Conservation (phyloP, 2,797 vertebrate genomes). For the Dromococcyx pavoninus region DNA sequence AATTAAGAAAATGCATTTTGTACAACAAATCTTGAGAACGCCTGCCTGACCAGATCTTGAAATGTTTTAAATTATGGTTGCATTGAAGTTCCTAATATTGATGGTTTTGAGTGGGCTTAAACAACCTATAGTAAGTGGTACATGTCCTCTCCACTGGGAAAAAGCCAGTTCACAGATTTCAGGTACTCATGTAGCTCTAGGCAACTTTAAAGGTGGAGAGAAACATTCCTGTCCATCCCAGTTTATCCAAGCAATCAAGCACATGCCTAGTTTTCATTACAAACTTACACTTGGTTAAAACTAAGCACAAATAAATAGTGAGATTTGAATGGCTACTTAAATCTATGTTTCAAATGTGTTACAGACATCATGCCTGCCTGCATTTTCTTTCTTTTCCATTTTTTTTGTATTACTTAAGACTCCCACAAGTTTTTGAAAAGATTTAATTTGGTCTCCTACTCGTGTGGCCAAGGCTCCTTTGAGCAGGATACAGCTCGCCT, state of each 20-base stretch:
- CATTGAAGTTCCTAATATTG: not conserved
- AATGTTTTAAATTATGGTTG: not conserved
- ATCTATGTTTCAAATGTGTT: not conserved
- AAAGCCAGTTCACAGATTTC: not conserved
- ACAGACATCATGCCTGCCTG: not conserved
- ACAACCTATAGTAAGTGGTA: not conserved
- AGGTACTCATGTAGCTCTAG: not conserved
- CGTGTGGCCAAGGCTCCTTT: not conserved
- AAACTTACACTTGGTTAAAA: not conserved
- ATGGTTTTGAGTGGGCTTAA: not conserved
- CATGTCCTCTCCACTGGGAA: rapidly evolving
- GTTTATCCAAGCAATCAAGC: not conserved
- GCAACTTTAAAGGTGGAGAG: not conserved
- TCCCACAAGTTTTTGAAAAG: not conserved
- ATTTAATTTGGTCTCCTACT: not conserved
- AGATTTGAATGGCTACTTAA: not conserved
- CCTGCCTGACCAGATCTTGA: not conserved
- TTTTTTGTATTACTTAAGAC: not conserved
- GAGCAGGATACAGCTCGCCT: not conserved
- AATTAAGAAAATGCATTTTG: not conserved
- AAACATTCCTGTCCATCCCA: not conserved
- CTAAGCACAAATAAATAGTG: not conserved
- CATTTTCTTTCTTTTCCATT: not conserved
- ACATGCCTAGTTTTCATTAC: not conserved
- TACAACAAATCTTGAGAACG: not conserved